These are phyloP conservation scores for Rhimphoctona megacephalus DNA, from an alignment of 2,888 invertebrate genomes.

Conservation along the genomic window DNA sequence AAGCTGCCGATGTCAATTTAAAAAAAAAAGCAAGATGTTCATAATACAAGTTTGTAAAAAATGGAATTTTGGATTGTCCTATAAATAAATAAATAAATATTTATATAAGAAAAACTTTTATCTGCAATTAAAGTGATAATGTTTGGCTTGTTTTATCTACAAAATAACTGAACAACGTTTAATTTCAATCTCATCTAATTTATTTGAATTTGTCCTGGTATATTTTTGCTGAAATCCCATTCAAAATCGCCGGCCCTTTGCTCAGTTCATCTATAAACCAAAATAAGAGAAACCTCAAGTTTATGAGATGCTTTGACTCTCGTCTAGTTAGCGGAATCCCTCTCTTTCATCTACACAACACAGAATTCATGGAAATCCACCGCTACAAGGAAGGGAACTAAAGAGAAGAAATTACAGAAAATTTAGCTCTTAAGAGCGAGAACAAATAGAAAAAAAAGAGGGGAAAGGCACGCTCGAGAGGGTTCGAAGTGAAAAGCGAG, in stretches of 20 bases:
- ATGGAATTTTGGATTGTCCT: neutral
- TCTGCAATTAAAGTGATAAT: neutral
- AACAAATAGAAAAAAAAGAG: neutral
- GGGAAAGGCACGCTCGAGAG: neutral
- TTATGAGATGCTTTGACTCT: conserved; percentile 39
- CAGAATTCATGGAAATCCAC: conserved; percentile 6
- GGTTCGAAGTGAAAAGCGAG: conserved; percentile 13
- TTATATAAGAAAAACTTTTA: neutral
- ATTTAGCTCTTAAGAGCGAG: conserved; percentile 1
- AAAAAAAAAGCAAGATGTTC: neutral
- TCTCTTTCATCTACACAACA: neutral
- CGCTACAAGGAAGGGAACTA: neutral
- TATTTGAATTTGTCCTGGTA: neutral
- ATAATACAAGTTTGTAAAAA: neutral
- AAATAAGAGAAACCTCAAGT: conserved; percentile 22
- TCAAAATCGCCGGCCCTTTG: neutral
- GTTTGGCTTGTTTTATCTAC: neutral
- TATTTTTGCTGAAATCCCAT: conserved; percentile 11
- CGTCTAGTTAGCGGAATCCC: neutral
- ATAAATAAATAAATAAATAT: neutral
- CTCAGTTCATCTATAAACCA: neutral
- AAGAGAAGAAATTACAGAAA: conserved; percentile 22
- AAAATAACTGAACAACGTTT: neutral
- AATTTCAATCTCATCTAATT: neutral
- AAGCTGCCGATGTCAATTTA: neutral